phyloP scores from a whole-genome alignment of 2,888 invertebrate genomes.

The Tetropium fuscum region DNA sequence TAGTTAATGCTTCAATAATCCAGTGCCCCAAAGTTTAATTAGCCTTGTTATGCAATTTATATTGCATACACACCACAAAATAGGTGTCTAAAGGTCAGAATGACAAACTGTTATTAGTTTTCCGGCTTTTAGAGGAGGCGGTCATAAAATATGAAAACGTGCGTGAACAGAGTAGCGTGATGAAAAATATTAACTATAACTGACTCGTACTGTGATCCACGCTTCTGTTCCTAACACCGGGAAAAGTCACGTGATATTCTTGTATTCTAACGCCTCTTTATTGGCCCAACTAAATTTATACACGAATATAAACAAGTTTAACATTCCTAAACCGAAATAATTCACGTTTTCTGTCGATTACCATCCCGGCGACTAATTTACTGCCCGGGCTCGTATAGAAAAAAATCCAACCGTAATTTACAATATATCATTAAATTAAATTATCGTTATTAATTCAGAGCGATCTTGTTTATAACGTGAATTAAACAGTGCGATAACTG shows the following conservation, averaged over 20 bases:
- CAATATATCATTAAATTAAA: slow-evolving; percentile 13
- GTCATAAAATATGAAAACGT: slow-evolving; percentile 28
- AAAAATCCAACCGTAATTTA: slow-evolving; percentile 4
- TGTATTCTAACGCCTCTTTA: slow-evolving; percentile 48
- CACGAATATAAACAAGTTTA: slow-evolving; percentile 36
- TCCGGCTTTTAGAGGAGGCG: too few species aligned
- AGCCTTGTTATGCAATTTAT: too few species aligned
- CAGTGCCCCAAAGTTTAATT: too few species aligned
- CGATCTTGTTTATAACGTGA: slow-evolving; percentile 7
- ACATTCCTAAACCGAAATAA: slow-evolving; percentile 33
- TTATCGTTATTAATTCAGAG: slow-evolving; percentile 12
- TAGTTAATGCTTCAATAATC: too few species aligned
- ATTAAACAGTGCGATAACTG: slow-evolving; percentile 14
- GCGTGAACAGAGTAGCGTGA: slow-evolving; percentile 33
- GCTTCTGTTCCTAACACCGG: slow-evolving; percentile 32
- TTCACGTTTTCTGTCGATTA: slow-evolving; percentile 23
- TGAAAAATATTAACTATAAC: slow-evolving; percentile 33
- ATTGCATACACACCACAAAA: too few species aligned
- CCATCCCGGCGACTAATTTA: slow-evolving; percentile 2
- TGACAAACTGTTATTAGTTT: too few species aligned
- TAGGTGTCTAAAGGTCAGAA: too few species aligned
- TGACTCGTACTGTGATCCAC: slow-evolving; percentile 25
- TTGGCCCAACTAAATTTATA: slow-evolving; percentile 38
- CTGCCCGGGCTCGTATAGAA: background rate
- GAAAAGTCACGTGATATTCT: slow-evolving; percentile 49